phyloP scores from a whole-genome alignment of 2,888 invertebrate species.

The Barypeithes pellucidus region DNA sequence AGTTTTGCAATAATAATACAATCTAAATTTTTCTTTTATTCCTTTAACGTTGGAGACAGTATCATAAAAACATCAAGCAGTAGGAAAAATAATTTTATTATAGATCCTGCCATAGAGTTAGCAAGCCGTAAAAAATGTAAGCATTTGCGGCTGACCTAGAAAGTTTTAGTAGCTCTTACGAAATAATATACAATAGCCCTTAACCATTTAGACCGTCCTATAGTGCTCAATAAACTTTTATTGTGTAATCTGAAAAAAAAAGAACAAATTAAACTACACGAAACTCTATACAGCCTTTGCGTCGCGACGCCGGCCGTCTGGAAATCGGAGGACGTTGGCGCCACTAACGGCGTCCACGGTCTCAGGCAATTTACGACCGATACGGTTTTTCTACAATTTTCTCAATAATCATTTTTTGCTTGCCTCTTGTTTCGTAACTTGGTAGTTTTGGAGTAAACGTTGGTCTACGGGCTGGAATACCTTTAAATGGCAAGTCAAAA shows the following conservation, averaged over 20 bases:
- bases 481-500: no score
- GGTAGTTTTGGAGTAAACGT: slow-evolving; percentile 9
- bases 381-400: slow-evolving; percentile 49
- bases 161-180: slow-evolving; percentile 20
- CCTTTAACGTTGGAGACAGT: neutral
- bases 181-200: slow-evolving; percentile 16
- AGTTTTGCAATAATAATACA: no score
- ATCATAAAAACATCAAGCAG: slow-evolving; percentile 2
- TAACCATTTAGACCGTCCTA: slow-evolving; percentile 38
- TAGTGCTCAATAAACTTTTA: slow-evolving; percentile 47
- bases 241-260: slow-evolving; percentile 42
- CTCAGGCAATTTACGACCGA: slow-evolving; percentile 57
- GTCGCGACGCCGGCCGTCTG: slow-evolving; percentile 67
- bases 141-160: slow-evolving; percentile 25
- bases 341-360: slow-evolving; percentile 57
- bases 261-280: slow-evolving; percentile 45
- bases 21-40: neutral
- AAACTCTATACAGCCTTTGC: slow-evolving; percentile 54
- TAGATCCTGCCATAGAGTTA: neutral
- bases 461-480: neutral
- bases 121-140: neutral
- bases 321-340: slow-evolving; percentile 58
- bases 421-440: slow-evolving; percentile 12
- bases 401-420: slow-evolving; percentile 30
- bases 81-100: slow-evolving; percentile 6